A percentile compares a stretch with the other conserved stretches of the same genome.
phyloP scores from a whole-genome alignment of 2,113 vertebrate genomes.

The Heliornis fulica region DNA sequence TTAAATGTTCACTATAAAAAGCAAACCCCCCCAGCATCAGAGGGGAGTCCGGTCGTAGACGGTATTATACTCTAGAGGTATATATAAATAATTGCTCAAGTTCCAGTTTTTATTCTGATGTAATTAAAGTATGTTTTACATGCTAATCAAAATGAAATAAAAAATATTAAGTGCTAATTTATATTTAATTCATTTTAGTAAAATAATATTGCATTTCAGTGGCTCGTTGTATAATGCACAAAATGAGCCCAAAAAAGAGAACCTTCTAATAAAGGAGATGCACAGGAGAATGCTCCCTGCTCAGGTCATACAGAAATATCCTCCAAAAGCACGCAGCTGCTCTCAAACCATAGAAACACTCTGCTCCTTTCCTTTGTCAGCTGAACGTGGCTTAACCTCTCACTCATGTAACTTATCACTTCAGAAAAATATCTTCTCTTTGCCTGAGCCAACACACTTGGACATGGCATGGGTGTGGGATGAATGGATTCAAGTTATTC shows the following conservation, averaged over 20 bases:
- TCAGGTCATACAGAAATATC: neutral
- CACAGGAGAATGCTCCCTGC: neutral
- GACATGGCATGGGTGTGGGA: neutral
- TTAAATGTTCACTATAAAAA: constrained; percentile 26
- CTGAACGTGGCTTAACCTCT: neutral
- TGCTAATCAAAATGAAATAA: constrained; percentile 22
- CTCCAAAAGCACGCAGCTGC: neutral
- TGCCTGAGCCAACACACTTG: neutral
- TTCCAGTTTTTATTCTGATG: constrained; percentile 32
- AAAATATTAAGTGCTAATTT: constrained; percentile 15
- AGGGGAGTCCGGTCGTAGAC: neutral
- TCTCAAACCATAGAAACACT: neutral
- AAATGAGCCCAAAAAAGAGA: neutral
- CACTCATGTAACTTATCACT: neutral
- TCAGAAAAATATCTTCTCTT: neutral
- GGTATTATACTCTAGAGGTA: neutral
- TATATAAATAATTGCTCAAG: constrained; percentile 41
- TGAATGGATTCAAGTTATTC: neutral
- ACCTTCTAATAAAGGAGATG: neutral
- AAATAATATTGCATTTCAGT: neutral
- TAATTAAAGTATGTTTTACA: constrained; percentile 23
- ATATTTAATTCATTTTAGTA: neutral
- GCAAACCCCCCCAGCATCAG: neutral
- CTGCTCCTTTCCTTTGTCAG: neutral
- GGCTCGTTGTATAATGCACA: neutral